A percentile compares a stretch with the other conserved stretches of the same genome.
Conservation (phyloP, 1,140 invertebrate genomes). For the Bombus haemorrhoidalis region DNA sequence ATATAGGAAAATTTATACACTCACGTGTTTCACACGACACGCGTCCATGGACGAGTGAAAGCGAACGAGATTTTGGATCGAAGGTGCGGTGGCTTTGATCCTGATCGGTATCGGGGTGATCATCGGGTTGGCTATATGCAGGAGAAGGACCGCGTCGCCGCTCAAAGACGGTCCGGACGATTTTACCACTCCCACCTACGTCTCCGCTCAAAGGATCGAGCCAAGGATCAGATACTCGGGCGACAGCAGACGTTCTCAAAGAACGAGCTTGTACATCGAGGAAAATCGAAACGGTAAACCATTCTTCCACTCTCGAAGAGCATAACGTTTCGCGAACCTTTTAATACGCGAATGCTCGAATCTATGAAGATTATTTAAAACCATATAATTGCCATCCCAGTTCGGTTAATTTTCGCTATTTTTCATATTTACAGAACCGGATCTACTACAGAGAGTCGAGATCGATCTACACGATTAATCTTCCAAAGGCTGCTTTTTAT, state of each 20-base stretch:
- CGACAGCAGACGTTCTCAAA: conserved; percentile 75
- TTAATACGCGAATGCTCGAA: not conserved
- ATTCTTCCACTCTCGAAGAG: not conserved
- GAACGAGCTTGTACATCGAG: conserved; percentile 78
- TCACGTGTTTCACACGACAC: not conserved
- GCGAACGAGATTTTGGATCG: conserved; percentile 6
- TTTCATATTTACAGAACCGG: conserved; percentile 77
- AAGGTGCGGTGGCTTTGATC: conserved; percentile 72
- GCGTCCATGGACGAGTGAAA: not conserved
- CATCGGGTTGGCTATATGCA: conserved; percentile 77
- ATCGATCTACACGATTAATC: conserved; percentile 76
- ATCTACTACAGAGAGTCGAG: conserved; percentile 80
- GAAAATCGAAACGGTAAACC: conserved; percentile 77
- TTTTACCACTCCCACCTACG: conserved; percentile 80
- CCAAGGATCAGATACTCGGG: conserved; percentile 76
- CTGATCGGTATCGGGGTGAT: conserved; percentile 77
- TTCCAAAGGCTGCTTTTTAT: not conserved
- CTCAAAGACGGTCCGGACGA: conserved; percentile 72
- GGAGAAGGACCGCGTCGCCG: conserved; percentile 61
- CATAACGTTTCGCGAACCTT: not conserved
- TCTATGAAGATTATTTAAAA: conserved; percentile 35
- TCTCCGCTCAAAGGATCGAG: conserved; percentile 77
- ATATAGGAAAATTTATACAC: conserved; percentile 3
- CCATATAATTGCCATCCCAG: not conserved
- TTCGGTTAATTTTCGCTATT: not conserved